Percentiles rank a stretch among this genome's conserved stretches.
phyloP scores from a whole-genome alignment of 2,797 vertebrate genomes.

The Pyrocephalus nanus region DNA sequence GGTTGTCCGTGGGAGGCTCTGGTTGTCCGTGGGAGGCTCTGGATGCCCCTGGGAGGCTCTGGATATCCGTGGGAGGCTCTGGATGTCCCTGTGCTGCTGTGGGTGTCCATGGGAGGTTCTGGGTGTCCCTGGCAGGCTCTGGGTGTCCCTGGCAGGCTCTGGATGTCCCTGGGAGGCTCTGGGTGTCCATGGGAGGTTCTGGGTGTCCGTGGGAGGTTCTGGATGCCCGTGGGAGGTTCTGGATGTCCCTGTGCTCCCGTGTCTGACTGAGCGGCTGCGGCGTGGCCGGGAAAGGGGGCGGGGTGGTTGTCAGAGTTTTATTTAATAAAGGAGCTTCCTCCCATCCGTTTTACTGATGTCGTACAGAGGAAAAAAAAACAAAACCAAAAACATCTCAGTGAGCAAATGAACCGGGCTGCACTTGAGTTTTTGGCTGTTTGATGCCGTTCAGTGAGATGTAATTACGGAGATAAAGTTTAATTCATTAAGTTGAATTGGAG shows the following conservation, averaged over 20 bases:
- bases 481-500: too few relatives aligned
- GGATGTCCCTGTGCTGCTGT: too few relatives aligned
- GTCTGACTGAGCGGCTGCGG: accelerated
- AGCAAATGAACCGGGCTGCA: neutral
- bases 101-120: too few relatives aligned
- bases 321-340: constrained; percentile 43
- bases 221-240: neutral
- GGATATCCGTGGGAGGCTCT: too few relatives aligned
- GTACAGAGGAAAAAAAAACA: neutral
- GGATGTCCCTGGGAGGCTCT: too few relatives aligned
- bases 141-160: too few relatives aligned
- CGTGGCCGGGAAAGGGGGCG: neutral
- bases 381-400: neutral
- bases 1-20: too few relatives aligned
- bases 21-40: too few relatives aligned
- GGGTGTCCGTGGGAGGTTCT: too few relatives aligned
- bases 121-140: too few relatives aligned
- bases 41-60: too few relatives aligned
- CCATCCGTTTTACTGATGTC: constrained; percentile 17
- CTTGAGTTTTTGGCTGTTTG: neutral
- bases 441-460: neutral
- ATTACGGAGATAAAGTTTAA: neutral
- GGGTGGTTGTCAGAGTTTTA: neutral
- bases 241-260: accelerated
- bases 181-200: too few relatives aligned